phyloP scores from a whole-genome alignment of 1,140 invertebrate genomes.

The Hylaeus volcanicus region DNA sequence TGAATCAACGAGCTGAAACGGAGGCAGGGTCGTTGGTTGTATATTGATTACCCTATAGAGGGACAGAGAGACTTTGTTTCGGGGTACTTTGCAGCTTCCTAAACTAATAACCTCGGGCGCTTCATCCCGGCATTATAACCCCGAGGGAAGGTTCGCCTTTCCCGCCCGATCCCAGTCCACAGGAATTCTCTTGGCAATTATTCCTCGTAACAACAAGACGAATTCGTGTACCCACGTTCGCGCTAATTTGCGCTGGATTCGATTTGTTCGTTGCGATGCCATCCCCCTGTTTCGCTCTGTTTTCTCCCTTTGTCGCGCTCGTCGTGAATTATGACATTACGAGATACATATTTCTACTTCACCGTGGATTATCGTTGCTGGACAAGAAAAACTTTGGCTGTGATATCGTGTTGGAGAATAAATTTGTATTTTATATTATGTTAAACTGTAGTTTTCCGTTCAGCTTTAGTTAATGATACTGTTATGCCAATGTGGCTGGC shows the following conservation, averaged over 20 bases:
- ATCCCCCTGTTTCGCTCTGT: neutral
- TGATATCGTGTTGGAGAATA: too few species aligned
- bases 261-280: conserved; percentile 51
- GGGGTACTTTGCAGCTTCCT: conserved; percentile 75
- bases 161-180: conserved; percentile 28
- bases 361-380: neutral
- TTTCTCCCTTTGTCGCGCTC: neutral
- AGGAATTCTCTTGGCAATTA: conserved; percentile 59
- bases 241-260: conserved; percentile 71
- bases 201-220: conserved; percentile 64
- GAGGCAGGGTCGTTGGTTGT: conserved; percentile 63
- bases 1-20: conserved; percentile 63
- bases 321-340: conserved; percentile 52
- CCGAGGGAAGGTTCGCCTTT: conserved; percentile 44
- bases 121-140: conserved; percentile 65
- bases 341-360: conserved; percentile 41
- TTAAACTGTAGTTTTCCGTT: too few species aligned
- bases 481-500: too few species aligned
- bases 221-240: conserved; percentile 46
- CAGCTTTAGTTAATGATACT: too few species aligned
- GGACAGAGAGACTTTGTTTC: conserved; percentile 67
- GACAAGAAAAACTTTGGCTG: neutral
- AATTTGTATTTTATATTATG: too few species aligned
- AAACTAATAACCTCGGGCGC: conserved; percentile 75
- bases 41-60: conserved; percentile 75